Percentiles rank a stretch among this genome's conserved stretches.
phyloP scores from a whole-genome alignment of 30 jellyfish, hydroid and myxozoan species.

The Chrysaora quinquecirrha region DNA sequence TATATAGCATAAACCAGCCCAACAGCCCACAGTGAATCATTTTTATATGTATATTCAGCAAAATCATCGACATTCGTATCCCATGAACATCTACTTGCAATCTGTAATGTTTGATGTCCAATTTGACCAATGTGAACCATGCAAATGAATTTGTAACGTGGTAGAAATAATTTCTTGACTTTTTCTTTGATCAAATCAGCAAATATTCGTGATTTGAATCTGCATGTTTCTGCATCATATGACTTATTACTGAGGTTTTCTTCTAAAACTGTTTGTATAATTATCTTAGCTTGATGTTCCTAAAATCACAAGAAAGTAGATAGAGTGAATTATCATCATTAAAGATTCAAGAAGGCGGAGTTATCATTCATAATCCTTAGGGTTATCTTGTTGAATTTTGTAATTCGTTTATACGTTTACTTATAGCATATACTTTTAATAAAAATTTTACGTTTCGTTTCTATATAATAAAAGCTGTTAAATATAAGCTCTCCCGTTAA shows the following conservation, averaged over 20 bases:
- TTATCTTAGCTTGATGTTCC: constrained; percentile 62
- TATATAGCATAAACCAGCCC: constrained; percentile 70
- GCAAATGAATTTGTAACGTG: constrained; percentile 68
- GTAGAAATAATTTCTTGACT: constrained; percentile 61
- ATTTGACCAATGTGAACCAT: constrained; percentile 71
- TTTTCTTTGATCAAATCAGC: constrained; percentile 63
- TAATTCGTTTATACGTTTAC: too few species aligned
- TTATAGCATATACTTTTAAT: too few species aligned
- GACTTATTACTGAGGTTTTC: constrained; percentile 52
- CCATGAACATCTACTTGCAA: constrained; percentile 85
- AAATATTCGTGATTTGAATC: constrained; percentile 42
- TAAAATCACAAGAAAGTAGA: too few species aligned
- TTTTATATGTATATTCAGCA: constrained; percentile 47
- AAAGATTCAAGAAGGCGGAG: too few species aligned
- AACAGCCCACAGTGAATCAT: constrained; percentile 72
- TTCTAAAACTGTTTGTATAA: constrained; percentile 40
- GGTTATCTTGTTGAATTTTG: too few species aligned
- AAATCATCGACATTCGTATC: constrained; percentile 67
- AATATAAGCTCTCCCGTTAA: too few species aligned
- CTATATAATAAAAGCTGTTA: too few species aligned
- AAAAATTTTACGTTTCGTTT: too few species aligned
- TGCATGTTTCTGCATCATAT: constrained; percentile 64
- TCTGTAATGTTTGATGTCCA: constrained; percentile 60
- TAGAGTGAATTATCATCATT: too few species aligned
- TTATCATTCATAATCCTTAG: too few species aligned